Conservation (phyloP, 2,113 vertebrate genomes). For the Paradisaea rubra region DNA sequence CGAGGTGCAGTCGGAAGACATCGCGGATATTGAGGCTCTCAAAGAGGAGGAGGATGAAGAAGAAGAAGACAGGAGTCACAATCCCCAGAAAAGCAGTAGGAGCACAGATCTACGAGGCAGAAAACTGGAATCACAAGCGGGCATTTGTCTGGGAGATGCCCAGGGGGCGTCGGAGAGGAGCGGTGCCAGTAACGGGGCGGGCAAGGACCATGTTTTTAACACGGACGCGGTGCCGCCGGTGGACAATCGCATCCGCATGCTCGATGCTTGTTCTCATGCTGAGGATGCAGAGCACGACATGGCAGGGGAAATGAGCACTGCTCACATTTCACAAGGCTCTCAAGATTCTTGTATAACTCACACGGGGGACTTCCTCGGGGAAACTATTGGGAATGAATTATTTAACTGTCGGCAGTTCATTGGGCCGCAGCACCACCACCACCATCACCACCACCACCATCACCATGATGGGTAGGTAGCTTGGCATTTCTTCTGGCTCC, state of each 20-base stretch:
- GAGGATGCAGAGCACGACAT: constrained; percentile 80
- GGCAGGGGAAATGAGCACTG: constrained; percentile 77
- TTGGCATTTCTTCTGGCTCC: neutral
- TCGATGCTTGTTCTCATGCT: constrained; percentile 81
- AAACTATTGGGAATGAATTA: constrained; percentile 90
- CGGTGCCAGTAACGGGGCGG: constrained; percentile 61
- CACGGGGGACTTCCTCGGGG: constrained; percentile 89
- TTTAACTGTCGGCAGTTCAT: constrained; percentile 96
- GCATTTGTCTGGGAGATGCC: constrained; percentile 81
- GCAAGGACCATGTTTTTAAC: constrained; percentile 82
- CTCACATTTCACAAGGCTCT: constrained; percentile 81
- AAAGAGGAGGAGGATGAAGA: constrained; percentile 93
- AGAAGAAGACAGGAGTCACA: constrained; percentile 79
- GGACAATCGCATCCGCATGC: constrained; percentile 84
- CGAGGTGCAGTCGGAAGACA: constrained; percentile 94
- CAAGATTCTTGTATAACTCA: constrained; percentile 89
- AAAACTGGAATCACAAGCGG: constrained; percentile 81
- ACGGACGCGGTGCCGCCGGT: constrained; percentile 75
- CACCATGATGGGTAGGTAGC: constrained; percentile 87
- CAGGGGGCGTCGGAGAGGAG: constrained; percentile 71
- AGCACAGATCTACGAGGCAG: constrained; percentile 83
- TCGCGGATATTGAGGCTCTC: constrained; percentile 92
- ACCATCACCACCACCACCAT: constrained; percentile 85
- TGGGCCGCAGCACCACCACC: constrained; percentile 92
- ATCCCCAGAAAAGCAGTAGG: constrained; percentile 76